Percentiles rank a stretch among this genome's conserved stretches.
These are phyloP conservation scores for Orbicella faveolata DNA, from an alignment of 64 coral and sea anemone genomes.

Conservation along the genomic window DNA sequence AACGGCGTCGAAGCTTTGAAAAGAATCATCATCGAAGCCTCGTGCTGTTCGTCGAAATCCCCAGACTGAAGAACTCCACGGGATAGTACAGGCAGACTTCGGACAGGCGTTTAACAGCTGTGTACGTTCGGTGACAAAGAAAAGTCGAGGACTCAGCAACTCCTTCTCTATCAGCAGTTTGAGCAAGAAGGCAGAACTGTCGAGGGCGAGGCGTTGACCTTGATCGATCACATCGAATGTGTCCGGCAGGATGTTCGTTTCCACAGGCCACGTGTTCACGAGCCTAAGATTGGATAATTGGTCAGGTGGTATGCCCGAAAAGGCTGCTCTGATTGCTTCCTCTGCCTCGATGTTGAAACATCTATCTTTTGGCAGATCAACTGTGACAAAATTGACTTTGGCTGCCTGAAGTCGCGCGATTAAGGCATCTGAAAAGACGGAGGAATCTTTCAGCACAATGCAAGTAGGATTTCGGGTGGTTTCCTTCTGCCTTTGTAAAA, in stretches of 20 bases:
- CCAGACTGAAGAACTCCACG: constrained; percentile 52
- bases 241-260: constrained; percentile 12
- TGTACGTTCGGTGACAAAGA: constrained; percentile 30
- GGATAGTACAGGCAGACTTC: background rate
- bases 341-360: background rate
- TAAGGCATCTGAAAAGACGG: background rate
- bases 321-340: background rate
- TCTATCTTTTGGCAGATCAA: background rate
- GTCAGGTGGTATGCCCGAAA: background rate
- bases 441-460: constrained; percentile 37
- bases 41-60: constrained; percentile 36
- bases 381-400: background rate
- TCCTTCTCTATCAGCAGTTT: background rate
- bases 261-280: constrained; percentile 39
- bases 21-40: background rate
- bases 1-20: constrained; percentile 39
- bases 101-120: background rate
- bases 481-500: background rate
- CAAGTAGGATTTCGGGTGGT: background rate
- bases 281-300: background rate
- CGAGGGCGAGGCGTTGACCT: constrained; percentile 20
- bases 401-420: background rate
- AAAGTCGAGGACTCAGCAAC: background rate
- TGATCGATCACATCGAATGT: background rate
- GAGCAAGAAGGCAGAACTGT: constrained; percentile 26